Evolutionary conservation across 2,113 vertebrate species (phyloP).

Genomic region (Daubentonia madagascariensis): DNA sequence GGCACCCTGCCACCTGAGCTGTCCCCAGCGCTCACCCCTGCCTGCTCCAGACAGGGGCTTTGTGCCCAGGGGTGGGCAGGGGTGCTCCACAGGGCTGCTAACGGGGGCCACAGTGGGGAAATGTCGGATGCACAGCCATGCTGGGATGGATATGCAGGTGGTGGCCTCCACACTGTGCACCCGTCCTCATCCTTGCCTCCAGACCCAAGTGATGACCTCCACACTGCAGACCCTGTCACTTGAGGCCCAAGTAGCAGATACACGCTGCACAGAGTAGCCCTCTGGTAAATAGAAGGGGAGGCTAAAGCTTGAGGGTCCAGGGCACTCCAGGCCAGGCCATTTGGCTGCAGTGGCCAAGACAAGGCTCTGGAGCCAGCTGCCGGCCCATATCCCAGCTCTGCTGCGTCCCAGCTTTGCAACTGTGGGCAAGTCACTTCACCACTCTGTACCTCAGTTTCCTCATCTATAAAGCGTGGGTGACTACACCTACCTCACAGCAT

Average conservation of each 20-base stretch:
- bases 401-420: neutral
- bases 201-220: neutral
- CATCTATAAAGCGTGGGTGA: neutral
- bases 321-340: neutral
- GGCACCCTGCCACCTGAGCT: neutral
- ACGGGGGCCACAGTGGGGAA: no score
- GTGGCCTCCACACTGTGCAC: rapidly evolving
- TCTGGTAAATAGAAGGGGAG: neutral
- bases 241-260: neutral
- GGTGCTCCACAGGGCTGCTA: neutral
- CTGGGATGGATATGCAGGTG: rapidly evolving
- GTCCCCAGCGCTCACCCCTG: neutral
- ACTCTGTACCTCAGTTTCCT: neutral
- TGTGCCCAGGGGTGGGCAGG: neutral
- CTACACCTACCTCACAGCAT: rapidly evolving
- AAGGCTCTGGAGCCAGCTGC: no score
- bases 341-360: neutral
- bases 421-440: neutral
- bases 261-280: neutral
- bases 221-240: rapidly evolving
- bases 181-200: neutral
- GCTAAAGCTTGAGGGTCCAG: neutral
- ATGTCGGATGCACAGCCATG: no score
- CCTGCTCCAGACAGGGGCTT: no score
- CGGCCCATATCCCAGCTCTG: neutral